Percentiles rank a stretch among this genome's conserved stretches.
These are phyloP conservation scores for Cisticola juncidis DNA, from an alignment of 2,113 vertebrate genomes.

Conservation along the genomic window DNA sequence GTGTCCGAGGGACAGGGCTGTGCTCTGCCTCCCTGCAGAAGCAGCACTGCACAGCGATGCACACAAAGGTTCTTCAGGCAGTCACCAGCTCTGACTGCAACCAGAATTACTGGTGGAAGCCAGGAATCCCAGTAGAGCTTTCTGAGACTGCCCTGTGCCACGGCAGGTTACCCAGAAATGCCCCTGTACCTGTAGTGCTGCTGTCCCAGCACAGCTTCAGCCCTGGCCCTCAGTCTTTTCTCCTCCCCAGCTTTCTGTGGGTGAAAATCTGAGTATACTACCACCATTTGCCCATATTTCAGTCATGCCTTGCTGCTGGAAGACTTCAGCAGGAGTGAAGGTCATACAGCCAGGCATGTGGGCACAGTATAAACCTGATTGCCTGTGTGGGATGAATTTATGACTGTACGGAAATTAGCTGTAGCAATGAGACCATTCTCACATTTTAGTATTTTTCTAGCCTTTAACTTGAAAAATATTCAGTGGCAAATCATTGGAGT, in stretches of 20 bases:
- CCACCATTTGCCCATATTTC: neutral
- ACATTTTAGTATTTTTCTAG: neutral
- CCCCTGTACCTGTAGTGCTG: neutral
- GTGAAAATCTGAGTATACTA: neutral
- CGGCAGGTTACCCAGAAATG: neutral
- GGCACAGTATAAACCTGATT: neutral
- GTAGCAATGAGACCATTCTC: neutral
- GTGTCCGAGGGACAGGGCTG: neutral
- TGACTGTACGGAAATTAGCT: neutral
- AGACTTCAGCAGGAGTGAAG: neutral
- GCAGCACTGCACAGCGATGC: neutral
- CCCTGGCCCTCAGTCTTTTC: neutral
- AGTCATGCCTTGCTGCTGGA: neutral
- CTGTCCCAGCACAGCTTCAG: neutral
- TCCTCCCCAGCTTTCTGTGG: neutral
- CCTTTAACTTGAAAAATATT: slow-evolving; percentile 14
- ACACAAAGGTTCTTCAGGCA: neutral
- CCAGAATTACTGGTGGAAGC: neutral
- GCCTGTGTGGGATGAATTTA: neutral
- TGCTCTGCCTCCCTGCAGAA: neutral
- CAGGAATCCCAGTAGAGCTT: neutral
- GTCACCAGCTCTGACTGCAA: neutral
- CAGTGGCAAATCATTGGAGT: neutral
- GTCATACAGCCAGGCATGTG: neutral
- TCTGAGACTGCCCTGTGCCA: fast-evolving